A percentile compares a stretch with the other conserved stretches of the same genome.
Evolutionary conservation across 2,888 invertebrate species (phyloP).

Genomic region (Epinotia ramella): DNA sequence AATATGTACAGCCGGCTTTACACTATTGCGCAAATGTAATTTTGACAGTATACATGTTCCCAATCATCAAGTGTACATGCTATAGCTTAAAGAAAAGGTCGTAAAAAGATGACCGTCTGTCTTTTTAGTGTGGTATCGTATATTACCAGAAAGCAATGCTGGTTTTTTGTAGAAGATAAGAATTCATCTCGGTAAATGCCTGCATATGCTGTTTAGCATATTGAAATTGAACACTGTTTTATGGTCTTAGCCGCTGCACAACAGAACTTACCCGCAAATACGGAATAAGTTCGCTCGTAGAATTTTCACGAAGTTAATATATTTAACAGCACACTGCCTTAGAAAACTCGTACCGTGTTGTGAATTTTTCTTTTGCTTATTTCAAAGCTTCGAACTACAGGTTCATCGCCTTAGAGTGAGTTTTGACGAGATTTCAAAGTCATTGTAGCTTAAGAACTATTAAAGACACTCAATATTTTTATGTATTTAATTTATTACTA

Average conservation of each 20-base stretch:
- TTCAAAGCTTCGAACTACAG: slow-evolving; percentile 1
- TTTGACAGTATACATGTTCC: no score
- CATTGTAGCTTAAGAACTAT: not conserved
- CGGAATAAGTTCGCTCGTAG: not conserved
- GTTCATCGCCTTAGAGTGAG: slow-evolving; percentile 10
- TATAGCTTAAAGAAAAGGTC: no score
- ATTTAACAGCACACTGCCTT: not conserved
- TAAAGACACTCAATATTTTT: not conserved
- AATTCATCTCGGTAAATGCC: not conserved
- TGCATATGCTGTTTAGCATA: no score
- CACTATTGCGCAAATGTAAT: no score
- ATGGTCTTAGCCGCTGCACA: no score
- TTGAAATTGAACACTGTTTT: no score
- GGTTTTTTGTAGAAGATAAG: not conserved
- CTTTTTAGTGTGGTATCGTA: no score
- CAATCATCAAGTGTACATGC: no score
- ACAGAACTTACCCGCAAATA: not conserved
- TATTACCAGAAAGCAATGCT: not conserved
- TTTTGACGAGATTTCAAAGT: not conserved
- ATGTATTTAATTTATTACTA: not conserved
- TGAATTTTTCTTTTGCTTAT: slow-evolving; percentile 8
- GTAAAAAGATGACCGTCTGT: no score
- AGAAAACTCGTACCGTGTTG: slow-evolving; percentile 1
- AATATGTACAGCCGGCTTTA: no score
- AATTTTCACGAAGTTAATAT: not conserved